These are phyloP conservation scores for Hirudo medicinalis DNA, from an alignment of 1,140 invertebrate genomes.

Conservation along the genomic window DNA sequence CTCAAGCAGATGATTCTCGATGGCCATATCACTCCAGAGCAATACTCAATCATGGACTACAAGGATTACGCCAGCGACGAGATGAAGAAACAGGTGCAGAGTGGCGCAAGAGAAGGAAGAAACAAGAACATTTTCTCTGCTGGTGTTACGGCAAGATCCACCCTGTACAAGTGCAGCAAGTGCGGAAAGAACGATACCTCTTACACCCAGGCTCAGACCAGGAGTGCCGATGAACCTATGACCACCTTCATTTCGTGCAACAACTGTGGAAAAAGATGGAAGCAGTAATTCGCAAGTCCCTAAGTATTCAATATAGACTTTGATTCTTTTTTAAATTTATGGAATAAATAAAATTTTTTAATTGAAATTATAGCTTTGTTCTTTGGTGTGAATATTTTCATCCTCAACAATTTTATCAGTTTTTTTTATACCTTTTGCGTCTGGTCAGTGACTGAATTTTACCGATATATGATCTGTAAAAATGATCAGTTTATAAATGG, in stretches of 20 bases:
- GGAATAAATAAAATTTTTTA: no score
- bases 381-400: no score
- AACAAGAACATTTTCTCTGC: conserved; percentile 89
- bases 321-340: no score
- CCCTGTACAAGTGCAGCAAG: conserved; percentile 78
- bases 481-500: no score
- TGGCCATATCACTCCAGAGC: conserved; percentile 68
- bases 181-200: conserved; percentile 68
- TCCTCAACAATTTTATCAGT: no score
- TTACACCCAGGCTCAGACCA: conserved; percentile 86
- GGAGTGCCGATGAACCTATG: conserved; percentile 99
- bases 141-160: conserved; percentile 76
- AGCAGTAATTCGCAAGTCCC: conserved; percentile 37
- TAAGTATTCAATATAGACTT: no score
- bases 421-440: no score
- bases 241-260: conserved; percentile 97
- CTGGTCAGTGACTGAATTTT: no score
- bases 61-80: conserved; percentile 99
- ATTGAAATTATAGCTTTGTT: no score
- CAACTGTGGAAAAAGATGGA: conserved; percentile 95
- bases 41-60: conserved; percentile 84
- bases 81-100: conserved; percentile 82
- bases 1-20: conserved; percentile 79
- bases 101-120: conserved; percentile 93
- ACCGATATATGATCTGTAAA: no score